A percentile compares a stretch with the other conserved stretches of the same genome.
These are phyloP conservation scores for Antedon mediterranea DNA, from an alignment of 53 echinoderm and acorn worm species.

Conservation along the genomic window DNA sequence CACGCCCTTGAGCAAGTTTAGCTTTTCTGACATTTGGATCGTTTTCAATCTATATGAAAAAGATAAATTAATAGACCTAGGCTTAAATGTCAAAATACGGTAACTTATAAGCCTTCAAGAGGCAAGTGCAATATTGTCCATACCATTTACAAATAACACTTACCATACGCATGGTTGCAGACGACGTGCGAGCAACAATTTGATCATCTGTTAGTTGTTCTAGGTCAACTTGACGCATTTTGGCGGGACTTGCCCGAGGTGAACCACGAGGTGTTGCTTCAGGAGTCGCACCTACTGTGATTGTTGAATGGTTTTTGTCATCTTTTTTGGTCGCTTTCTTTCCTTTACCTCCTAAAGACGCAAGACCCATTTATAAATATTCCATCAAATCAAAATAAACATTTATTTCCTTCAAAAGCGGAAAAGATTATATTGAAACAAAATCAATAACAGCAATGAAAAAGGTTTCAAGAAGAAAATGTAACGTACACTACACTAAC, in stretches of 20 bases:
- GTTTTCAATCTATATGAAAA: conserved; percentile 46
- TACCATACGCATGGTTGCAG: neutral
- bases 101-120: no score
- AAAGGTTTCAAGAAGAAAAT: no score
- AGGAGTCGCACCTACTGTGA: neutral
- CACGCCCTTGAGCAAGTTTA: conserved; percentile 28
- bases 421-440: no score
- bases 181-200: neutral
- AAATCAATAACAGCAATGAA: no score
- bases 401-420: no score
- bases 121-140: no score
- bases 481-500: no score
- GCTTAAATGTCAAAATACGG: no score
- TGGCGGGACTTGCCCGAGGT: neutral
- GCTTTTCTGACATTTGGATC: conserved; percentile 39
- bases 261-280: neutral
- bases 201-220: neutral
- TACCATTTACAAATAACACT: no score
- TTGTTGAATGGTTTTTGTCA: neutral
- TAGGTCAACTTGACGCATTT: neutral
- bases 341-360: neutral
- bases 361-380: no score
- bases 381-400: no score
- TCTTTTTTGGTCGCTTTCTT: neutral
- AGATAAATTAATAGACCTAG: no score